Evolutionary conservation across 2,797 vertebrate genomes (phyloP).

Genomic region (Calcarius lapponicus): DNA sequence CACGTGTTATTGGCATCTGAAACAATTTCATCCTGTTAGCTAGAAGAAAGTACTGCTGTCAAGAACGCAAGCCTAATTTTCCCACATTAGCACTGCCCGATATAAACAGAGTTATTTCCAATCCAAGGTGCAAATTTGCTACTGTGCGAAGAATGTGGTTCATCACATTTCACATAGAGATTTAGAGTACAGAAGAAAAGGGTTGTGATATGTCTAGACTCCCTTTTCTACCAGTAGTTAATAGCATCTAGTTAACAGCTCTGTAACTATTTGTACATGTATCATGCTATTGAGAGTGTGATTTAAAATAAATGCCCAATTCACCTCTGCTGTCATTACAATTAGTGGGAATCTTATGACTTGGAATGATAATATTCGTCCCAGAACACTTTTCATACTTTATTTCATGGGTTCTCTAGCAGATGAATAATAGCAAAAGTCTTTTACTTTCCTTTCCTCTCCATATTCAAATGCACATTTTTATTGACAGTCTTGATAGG

Average conservation of each 20-base stretch:
- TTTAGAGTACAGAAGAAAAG: background rate
- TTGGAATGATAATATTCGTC: background rate
- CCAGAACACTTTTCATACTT: background rate
- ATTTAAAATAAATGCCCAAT: background rate
- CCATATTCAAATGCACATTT: background rate
- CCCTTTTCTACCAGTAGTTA: background rate
- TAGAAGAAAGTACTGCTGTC: background rate
- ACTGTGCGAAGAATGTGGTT: background rate
- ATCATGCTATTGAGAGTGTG: accelerated
- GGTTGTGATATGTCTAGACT: background rate
- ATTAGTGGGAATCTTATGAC: background rate
- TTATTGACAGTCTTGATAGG: background rate
- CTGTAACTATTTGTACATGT: background rate
- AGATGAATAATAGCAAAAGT: background rate
- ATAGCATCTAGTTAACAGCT: background rate
- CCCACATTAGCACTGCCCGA: background rate
- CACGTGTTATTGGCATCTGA: constrained; percentile 50
- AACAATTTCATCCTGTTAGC: constrained; percentile 14
- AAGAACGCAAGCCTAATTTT: background rate
- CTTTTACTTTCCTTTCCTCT: background rate
- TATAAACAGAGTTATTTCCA: background rate
- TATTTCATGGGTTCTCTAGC: background rate
- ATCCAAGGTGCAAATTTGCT: constrained; percentile 19
- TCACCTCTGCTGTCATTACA: background rate
- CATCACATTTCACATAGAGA: background rate